A percentile compares a stretch with the other conserved stretches of the same genome.
These are phyloP conservation scores for Passerculus sandwichensis DNA, from an alignment of 2,797 vertebrate genomes.

Conservation along the genomic window DNA sequence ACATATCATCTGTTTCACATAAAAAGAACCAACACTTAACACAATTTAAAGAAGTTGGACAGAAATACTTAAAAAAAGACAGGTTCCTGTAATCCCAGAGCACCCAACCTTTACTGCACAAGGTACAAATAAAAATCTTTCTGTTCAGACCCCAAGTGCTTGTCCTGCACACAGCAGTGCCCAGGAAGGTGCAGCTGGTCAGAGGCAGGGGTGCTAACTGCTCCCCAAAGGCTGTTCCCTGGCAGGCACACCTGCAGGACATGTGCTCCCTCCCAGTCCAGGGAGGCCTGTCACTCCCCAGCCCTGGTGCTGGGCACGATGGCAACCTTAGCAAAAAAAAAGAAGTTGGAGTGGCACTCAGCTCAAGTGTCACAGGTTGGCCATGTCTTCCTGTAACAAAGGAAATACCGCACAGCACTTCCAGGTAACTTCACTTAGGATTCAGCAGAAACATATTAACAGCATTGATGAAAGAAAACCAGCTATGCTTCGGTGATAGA, in stretches of 20 bases:
- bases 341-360: accelerated
- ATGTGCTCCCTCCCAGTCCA: not conserved
- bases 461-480: not conserved
- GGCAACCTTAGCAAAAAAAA: not conserved
- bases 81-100: conserved; percentile 51
- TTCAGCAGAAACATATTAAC: not conserved
- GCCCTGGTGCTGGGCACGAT: not conserved
- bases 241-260: not conserved
- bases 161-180: not conserved
- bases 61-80: conserved; percentile 54
- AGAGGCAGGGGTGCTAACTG: not conserved
- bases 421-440: not conserved
- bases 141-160: not conserved
- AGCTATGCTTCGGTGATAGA: not conserved
- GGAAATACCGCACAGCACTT: conserved; percentile 39
- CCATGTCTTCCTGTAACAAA: conserved; percentile 18
- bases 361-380: not conserved
- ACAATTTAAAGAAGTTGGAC: conserved; percentile 9
- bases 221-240: not conserved
- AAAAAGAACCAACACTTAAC: conserved; percentile 53
- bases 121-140: not conserved
- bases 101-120: not conserved
- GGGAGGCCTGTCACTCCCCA: not conserved
- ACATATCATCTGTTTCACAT: conserved; percentile 53
- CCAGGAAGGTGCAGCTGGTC: not conserved